Evolutionary conservation across 2,888 invertebrate genomes (phyloP).

Genomic region (Meiosimyza decipiens): DNA sequence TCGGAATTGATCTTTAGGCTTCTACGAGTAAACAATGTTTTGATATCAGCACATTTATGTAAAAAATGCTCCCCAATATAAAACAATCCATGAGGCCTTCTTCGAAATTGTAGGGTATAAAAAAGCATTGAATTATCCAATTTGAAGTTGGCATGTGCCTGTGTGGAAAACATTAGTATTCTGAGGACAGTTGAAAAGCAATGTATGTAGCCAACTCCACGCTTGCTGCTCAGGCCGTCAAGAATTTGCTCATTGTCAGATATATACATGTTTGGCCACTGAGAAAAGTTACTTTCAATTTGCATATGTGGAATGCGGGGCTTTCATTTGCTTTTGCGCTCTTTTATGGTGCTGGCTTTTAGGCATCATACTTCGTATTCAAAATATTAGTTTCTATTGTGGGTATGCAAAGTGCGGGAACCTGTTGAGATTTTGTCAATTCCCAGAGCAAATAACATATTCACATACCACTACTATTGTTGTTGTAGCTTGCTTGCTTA

Average conservation of each 20-base stretch:
- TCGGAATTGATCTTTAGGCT: no score
- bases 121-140: no score
- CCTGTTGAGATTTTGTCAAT: slow-evolving; percentile 67
- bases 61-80: no score
- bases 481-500: slow-evolving; percentile 36
- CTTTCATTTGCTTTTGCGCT: slow-evolving; percentile 9
- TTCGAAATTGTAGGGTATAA: no score
- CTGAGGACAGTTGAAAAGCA: not conserved
- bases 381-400: slow-evolving; percentile 3
- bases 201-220: not conserved
- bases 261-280: slow-evolving; percentile 14
- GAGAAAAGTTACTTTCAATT: slow-evolving; percentile 23
- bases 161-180: slow-evolving; percentile 10
- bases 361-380: slow-evolving; percentile 5
- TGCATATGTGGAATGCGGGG: slow-evolving; percentile 21
- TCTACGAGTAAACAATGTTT: no score
- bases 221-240: not conserved
- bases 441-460: slow-evolving; percentile 66
- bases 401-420: slow-evolving; percentile 63
- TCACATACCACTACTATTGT: slow-evolving; percentile 46
- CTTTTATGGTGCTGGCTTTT: not conserved
- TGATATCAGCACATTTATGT: no score
- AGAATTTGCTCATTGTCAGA: not conserved
- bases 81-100: no score
- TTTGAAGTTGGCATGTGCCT: not conserved